A percentile compares a stretch with the other conserved stretches of the same genome.
Evolutionary conservation across 2,888 invertebrate species (phyloP).

Genomic region (Melieria crassipennis): DNA sequence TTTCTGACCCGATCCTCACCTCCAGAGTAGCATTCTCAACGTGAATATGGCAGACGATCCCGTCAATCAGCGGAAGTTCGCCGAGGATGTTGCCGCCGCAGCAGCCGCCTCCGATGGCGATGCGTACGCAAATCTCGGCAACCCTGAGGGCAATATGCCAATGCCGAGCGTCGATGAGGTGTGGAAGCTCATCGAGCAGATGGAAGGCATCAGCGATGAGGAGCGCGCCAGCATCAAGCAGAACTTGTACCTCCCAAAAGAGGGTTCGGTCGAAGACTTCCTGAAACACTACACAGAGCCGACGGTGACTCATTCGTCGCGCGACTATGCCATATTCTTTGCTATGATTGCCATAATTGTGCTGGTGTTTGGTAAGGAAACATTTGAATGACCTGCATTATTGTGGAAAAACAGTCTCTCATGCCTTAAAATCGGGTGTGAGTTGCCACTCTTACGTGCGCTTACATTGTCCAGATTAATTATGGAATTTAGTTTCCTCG

Average conservation of each 20-base stretch:
- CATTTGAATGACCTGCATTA: neutral
- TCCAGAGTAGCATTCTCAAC: neutral
- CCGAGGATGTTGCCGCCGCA: constrained; percentile 57
- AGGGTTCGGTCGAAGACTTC: constrained; percentile 59
- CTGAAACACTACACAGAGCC: constrained; percentile 46
- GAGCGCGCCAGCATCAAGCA: constrained; percentile 71
- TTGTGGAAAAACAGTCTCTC: too few species aligned
- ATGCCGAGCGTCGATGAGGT: constrained; percentile 71
- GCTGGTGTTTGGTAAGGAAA: constrained; percentile 63
- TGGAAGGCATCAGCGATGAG: constrained; percentile 71
- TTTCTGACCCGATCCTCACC: neutral
- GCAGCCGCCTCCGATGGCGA: constrained; percentile 50
- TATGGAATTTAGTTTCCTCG: too few species aligned
- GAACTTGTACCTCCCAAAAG: constrained; percentile 67
- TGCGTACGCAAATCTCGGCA: constrained; percentile 45
- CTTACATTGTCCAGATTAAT: too few species aligned
- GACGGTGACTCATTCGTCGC: constrained; percentile 48
- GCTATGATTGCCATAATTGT: constrained; percentile 63
- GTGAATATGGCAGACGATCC: constrained; percentile 58
- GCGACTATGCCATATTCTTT: constrained; percentile 60
- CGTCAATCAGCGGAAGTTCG: constrained; percentile 55
- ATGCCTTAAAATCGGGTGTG: too few species aligned
- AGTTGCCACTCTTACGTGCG: too few species aligned
- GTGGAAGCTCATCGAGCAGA: constrained; percentile 69
- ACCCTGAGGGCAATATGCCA: constrained; percentile 58